Evolutionary conservation across 1,140 invertebrate genomes (phyloP), one percentile per base, ranked within the genome.

Genomic region (Tyrophagus putrescentiae): DNA sequence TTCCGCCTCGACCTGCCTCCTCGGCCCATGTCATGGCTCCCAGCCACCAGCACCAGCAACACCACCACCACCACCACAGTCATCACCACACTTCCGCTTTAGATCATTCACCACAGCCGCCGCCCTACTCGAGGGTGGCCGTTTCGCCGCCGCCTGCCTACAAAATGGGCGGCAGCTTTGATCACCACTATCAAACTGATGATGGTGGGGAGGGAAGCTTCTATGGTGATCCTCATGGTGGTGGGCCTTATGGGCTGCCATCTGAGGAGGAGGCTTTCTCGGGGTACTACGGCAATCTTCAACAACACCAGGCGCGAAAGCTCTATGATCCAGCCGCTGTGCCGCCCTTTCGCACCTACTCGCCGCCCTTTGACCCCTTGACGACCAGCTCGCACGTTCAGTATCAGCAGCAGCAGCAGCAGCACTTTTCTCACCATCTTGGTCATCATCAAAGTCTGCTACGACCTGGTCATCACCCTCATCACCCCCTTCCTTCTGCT

Each of bases 91-190:
- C n/a, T n/a, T n/a, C n/a, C n/a, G 36, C 13, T 39, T 13, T 21
- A 13, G 44, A 48, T 48, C 44, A 48, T 29, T 6, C 44, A n/a
- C 6, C 18, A 7, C 5, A 48, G 21, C 57, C 63, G 41, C 65
- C 65, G 33, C 61, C 65, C 31, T 63, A 63, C 39, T 61, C 62
- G 33, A 53, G 64, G 36, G 28, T 54, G 3, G 58, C 61, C 60
- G 61, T 61, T 4, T 65, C 65, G 23, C 64, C 65, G 18, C 64
- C 65, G 29, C 63, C 65, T 25, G 64, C 65, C 23, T 67, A 67
- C 45, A 57, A 61, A 29, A 67, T 62, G 48, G 62, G 64, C 25
- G 39, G n/a, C n/a, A n/a, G n/a, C n/a, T n/a, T n/a, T n/a, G n/a
- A n/a, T n/a, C n/a, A n/a, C n/a, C n/a, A n/a, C n/a, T n/a, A n/a